A percentile compares a stretch with the other conserved stretches of the same genome.
phyloP scores from a whole-genome alignment of 2,797 vertebrate genomes.

The Atherinosoma microstoma region DNA sequence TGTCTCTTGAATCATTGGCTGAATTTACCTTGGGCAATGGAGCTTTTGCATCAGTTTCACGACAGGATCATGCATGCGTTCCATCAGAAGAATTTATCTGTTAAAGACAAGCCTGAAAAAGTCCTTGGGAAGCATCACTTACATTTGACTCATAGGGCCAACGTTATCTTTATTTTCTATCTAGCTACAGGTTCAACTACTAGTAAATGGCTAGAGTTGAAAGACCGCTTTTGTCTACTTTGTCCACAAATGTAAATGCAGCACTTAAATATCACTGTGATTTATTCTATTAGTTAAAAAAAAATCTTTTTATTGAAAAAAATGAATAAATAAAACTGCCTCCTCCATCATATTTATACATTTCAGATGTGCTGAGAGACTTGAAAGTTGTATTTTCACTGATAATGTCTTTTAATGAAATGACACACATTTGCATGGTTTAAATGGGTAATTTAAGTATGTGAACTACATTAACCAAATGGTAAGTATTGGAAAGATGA shows the following conservation, averaged over 20 bases:
- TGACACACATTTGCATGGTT: not conserved
- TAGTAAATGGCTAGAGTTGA: not conserved
- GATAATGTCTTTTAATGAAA: conserved; percentile 4
- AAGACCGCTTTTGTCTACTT: not conserved
- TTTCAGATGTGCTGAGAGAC: not conserved
- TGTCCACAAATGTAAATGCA: not conserved
- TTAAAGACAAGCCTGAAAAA: not conserved
- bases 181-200: not conserved
- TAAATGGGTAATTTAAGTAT: not conserved
- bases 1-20: not conserved
- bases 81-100: not conserved
- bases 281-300: not conserved
- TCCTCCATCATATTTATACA: not conserved
- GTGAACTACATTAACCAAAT: not conserved
- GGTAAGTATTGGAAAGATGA: not conserved
- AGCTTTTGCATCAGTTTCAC: not conserved
- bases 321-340: not conserved
- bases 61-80: not conserved
- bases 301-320: not conserved
- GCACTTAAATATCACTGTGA: not conserved
- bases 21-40: not conserved
- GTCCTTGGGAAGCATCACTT: not conserved
- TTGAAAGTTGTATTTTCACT: not conserved
- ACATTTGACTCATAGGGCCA: not conserved
- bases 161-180: not conserved